phyloP scores from a whole-genome alignment of 1,140 invertebrate species.

The Myzus persicae region DNA sequence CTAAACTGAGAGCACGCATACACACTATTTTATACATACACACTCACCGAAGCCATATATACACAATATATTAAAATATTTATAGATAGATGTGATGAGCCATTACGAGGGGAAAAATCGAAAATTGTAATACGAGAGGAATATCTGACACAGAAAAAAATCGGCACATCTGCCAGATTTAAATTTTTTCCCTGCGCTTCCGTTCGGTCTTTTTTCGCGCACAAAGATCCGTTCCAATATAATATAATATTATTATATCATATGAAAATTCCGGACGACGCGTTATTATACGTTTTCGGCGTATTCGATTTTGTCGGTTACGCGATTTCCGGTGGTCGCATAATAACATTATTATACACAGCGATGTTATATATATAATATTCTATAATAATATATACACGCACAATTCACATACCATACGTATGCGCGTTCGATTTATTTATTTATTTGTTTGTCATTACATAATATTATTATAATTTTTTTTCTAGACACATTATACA shows the following conservation, averaged over 20 bases:
- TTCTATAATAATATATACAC: background rate
- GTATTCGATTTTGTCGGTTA: conserved; percentile 1
- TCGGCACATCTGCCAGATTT: background rate
- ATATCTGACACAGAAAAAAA: background rate
- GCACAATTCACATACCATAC: too few relatives aligned
- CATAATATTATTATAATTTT: background rate
- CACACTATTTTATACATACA: background rate
- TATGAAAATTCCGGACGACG: background rate
- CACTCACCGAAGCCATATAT: background rate
- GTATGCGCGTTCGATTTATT: background rate
- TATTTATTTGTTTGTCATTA: background rate
- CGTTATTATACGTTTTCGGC: background rate
- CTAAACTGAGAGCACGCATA: background rate
- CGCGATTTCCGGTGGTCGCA: background rate
- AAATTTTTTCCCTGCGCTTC: background rate
- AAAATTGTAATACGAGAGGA: background rate
- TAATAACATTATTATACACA: background rate
- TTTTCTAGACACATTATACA: background rate
- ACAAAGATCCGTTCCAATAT: background rate
- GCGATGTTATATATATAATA: background rate
- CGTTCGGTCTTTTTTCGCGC: background rate
- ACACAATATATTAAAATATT: background rate
- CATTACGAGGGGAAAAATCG: background rate
- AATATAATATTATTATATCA: background rate
- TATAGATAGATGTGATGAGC: background rate